A percentile compares a stretch with the other conserved stretches of the same genome.
phyloP scores from a whole-genome alignment of 1,140 invertebrate genomes.

The Atta texana region DNA sequence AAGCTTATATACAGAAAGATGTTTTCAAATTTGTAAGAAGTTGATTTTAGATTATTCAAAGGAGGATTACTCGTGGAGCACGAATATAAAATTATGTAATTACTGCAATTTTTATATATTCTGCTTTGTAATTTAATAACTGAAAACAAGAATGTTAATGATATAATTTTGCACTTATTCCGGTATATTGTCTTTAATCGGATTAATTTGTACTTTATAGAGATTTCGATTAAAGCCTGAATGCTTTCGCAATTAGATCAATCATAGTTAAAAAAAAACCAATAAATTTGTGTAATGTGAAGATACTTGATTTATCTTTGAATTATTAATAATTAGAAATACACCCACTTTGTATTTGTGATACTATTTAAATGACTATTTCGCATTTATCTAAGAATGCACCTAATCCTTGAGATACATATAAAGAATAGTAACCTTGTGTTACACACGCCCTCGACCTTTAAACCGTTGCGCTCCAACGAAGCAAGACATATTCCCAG shows the following conservation, averaged over 20 bases:
- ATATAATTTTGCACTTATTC: constrained; percentile 32
- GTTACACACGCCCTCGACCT: constrained; percentile 28
- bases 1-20: not conserved
- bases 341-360: not conserved
- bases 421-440: constrained; percentile 36
- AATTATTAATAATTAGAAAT: constrained; percentile 15
- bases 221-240: constrained; percentile 4
- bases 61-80: not conserved
- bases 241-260: not conserved
- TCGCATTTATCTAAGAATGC: not conserved
- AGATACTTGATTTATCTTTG: constrained; percentile 36
- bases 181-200: constrained; percentile 8
- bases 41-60: not conserved
- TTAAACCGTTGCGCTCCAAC: constrained; percentile 14
- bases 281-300: constrained; percentile 12
- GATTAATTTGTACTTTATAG: not conserved
- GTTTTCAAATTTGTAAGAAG: not conserved
- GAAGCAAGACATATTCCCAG: not conserved
- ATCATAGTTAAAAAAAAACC: not conserved
- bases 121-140: constrained; percentile 40
- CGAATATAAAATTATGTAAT: constrained; percentile 2
- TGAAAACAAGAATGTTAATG: not conserved
- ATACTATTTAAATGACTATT: constrained; percentile 17
- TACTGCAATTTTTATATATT: not conserved
- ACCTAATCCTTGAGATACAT: constrained; percentile 47